These are phyloP conservation scores for Gymnarchus niloticus DNA, from an alignment of 2,113 vertebrate species.

Conservation along the genomic window DNA sequence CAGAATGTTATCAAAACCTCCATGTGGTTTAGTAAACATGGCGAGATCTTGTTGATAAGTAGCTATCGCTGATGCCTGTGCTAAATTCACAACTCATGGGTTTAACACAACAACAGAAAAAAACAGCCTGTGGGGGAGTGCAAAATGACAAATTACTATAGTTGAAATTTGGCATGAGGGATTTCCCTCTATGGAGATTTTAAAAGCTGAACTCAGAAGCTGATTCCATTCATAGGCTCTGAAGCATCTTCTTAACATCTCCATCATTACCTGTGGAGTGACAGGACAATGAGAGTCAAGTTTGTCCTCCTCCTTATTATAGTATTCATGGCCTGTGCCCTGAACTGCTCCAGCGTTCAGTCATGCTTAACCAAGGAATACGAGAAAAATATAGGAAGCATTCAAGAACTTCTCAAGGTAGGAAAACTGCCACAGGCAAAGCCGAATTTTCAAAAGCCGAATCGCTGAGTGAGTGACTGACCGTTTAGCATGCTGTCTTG, in stretches of 20 bases:
- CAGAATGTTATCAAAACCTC: not conserved
- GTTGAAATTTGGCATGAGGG: not conserved
- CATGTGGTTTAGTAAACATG: not conserved
- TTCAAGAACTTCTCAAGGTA: not conserved
- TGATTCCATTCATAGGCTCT: not conserved
- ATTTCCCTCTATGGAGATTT: constrained; percentile 18
- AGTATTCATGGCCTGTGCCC: too few relatives aligned
- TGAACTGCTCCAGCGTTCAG: not conserved
- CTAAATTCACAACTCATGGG: not conserved
- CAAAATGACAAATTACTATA: not conserved
- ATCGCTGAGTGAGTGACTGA: not conserved
- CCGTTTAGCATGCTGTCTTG: not conserved
- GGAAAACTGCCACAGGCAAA: too few relatives aligned
- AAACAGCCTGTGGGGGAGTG: constrained; percentile 3
- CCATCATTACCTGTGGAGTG: not conserved
- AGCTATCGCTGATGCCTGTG: not conserved
- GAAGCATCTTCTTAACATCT: not conserved
- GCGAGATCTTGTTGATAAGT: not conserved
- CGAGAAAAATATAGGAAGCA: accelerated
- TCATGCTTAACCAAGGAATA: not conserved
- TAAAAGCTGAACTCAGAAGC: not conserved
- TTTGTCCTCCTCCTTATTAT: not conserved
- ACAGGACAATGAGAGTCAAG: not conserved
- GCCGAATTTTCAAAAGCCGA: too few relatives aligned
- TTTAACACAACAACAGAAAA: not conserved